These are phyloP conservation scores for Carettochelys insculpta DNA, from an alignment of 2,113 vertebrate genomes.

Conservation along the genomic window DNA sequence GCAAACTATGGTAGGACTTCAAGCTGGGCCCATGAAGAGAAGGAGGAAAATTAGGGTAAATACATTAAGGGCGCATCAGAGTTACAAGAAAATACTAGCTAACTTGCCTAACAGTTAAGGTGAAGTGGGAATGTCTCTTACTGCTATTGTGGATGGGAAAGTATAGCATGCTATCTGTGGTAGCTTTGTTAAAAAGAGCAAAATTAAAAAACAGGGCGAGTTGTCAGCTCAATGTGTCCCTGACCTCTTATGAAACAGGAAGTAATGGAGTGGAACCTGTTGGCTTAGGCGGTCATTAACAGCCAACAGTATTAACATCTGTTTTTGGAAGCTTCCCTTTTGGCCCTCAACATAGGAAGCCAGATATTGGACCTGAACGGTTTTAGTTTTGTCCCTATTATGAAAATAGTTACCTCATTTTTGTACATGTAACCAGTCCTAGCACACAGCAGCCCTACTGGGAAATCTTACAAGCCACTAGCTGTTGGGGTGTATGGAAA, in stretches of 20 bases:
- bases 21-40: neutral
- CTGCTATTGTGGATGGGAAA: neutral
- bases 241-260: neutral
- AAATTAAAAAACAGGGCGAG: neutral
- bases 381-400: neutral
- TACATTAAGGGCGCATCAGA: fast-evolving
- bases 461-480: neutral
- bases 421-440: neutral
- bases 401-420: neutral
- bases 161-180: neutral
- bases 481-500: neutral
- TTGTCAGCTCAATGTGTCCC: neutral
- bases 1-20: neutral
- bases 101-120: fast-evolving
- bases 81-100: neutral
- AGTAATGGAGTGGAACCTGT: neutral
- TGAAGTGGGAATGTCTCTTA: neutral
- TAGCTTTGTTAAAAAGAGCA: neutral
- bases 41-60: neutral
- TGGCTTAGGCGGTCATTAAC: neutral
- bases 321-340: neutral
- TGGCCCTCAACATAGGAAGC: neutral
- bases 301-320: neutral
- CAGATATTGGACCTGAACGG: neutral
- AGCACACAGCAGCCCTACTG: neutral